Evolutionary conservation across 2,797 vertebrate species (phyloP).

Genomic region (Tenualosa ilisha): DNA sequence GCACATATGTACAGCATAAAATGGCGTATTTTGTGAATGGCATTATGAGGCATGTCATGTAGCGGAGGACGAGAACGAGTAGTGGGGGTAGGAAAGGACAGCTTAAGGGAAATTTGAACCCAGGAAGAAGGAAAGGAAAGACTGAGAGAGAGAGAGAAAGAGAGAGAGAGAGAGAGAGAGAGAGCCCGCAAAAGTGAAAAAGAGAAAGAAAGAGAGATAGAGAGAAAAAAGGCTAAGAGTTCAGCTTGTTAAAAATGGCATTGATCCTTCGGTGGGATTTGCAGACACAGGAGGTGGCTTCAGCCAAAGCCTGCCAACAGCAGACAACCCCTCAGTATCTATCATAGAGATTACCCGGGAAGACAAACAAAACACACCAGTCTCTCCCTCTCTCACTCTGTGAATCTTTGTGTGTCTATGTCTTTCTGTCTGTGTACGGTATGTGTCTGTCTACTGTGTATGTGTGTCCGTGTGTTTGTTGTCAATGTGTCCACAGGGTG

Average conservation of each 20-base stretch:
- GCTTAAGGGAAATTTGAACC: slow-evolving; percentile 21
- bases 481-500: neutral
- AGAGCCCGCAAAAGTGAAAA: neutral
- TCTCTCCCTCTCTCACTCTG: neutral
- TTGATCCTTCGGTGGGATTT: slow-evolving; percentile 25
- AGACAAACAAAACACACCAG: neutral
- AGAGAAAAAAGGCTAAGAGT: neutral
- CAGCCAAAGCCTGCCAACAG: slow-evolving; percentile 9
- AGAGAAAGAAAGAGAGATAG: neutral
- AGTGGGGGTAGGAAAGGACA: too few relatives aligned
- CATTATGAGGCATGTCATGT: neutral
- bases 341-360: neutral
- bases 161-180: neutral
- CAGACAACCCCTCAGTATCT: neutral
- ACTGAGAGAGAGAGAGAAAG: slow-evolving; percentile 15
- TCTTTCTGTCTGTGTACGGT: neutral
- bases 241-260: slow-evolving; percentile 29
- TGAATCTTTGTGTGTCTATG: neutral
- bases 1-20: neutral
- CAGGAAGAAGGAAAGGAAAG: neutral
- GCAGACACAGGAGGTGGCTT: neutral
- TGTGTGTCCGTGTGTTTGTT: neutral
- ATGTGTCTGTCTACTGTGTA: too few relatives aligned
- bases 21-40: neutral
- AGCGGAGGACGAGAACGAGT: neutral